phyloP scores from a whole-genome alignment of 2,888 invertebrate species.

The Oxystoma pomonae region DNA sequence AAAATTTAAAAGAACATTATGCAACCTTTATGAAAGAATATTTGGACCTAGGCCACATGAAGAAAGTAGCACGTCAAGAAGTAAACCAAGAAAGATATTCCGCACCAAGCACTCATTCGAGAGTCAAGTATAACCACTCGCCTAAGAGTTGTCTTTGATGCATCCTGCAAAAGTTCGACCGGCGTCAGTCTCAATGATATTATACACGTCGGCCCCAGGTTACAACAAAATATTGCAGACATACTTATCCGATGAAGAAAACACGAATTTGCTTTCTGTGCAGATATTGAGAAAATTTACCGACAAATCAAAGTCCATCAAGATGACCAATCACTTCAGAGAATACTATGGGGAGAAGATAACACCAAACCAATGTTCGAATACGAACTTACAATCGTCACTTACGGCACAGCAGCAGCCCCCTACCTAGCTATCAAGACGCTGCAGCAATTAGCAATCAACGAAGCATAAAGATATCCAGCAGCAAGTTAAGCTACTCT shows the following conservation, averaged over 20 bases:
- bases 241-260: not conserved
- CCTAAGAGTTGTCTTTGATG: too few relatives aligned
- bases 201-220: too few relatives aligned
- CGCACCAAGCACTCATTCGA: not conserved
- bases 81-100: not conserved
- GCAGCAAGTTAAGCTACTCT: conserved; percentile 3
- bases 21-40: conserved; percentile 21
- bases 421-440: conserved; percentile 23
- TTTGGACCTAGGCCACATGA: conserved; percentile 2
- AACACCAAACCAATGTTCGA: conserved; percentile 12
- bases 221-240: too few relatives aligned
- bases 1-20: conserved; percentile 14
- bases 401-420: conserved; percentile 26
- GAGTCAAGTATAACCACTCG: too few relatives aligned
- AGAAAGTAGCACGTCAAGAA: not conserved
- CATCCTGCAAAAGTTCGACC: too few relatives aligned
- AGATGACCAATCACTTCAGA: conserved; percentile 21
- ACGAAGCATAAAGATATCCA: conserved; percentile 19
- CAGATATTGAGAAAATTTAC: not conserved
- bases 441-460: conserved; percentile 23
- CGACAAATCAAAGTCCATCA: conserved; percentile 4
- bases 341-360: conserved; percentile 22
- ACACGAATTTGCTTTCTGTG: not conserved
- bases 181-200: not conserved
- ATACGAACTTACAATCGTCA: conserved; percentile 25